Evolutionary conservation across 2,113 vertebrate species (phyloP), one percentile per base, ranked within the genome.

Genomic region (Chlamydotis undulata): DNA sequence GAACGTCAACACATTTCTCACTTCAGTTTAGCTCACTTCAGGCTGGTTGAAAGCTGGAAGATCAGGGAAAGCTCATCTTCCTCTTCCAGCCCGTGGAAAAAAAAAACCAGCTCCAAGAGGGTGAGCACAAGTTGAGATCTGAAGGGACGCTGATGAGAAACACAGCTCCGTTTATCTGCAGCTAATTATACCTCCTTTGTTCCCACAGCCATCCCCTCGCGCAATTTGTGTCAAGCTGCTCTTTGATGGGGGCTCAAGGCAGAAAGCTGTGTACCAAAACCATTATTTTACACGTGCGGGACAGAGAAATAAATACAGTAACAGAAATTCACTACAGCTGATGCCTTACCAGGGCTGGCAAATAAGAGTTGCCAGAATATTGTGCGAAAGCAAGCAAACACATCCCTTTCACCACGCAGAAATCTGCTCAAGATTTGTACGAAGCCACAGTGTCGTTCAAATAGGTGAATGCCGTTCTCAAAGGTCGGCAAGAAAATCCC

Each of bases 171-270:
- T 91, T 95, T 91, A 95, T 94, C 92, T 94, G 95, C 11, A 88
- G 71, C 89, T 96, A 92, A 96, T 97, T 93, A 97, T 70, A 90
- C 90, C 59, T 88, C 86, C 94, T 96, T 95, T 95, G 95, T 93
- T 95, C 94, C 94, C 88, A 92, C 88, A 90, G 64, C 83, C 89
- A 94, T 43, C 76, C 93, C 85, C 80, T 86, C 5, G 2, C 47
- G 45, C 60, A 65, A 90, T 92, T 81, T 83, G 63, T 88, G 92
- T 56, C 76, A 80, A 57, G 94, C 83, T 90, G 94, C 86, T 94
- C 94, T 97, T 83, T 93, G 90, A 95, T 90, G 94, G 60, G 61
- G 83, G 79, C 75, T 52, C 26, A 39, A 78, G 43, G 85, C 92
- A 93, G 61, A 93, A 85, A 89, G 71, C 82, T 79, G 12, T 19